These are phyloP conservation scores for Stichodactyla helianthus DNA, from an alignment of 64 coral and sea anemone genomes.

Conservation along the genomic window DNA sequence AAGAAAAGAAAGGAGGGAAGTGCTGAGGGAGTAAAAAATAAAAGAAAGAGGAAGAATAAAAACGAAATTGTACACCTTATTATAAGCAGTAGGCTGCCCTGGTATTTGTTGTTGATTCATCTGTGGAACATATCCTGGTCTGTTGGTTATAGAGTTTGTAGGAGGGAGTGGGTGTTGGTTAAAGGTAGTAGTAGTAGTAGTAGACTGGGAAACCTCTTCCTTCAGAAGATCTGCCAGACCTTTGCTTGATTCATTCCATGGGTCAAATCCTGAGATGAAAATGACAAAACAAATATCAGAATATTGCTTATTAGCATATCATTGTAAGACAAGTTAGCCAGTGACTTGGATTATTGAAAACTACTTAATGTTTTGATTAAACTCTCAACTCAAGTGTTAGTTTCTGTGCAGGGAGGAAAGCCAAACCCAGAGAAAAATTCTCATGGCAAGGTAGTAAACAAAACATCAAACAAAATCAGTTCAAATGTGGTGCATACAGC, in stretches of 20 bases:
- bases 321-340: too few species aligned
- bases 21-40: too few species aligned
- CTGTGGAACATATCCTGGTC: slow-evolving; percentile 6
- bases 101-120: slow-evolving; percentile 2
- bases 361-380: too few species aligned
- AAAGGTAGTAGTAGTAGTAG: slow-evolving; percentile 12
- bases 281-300: not conserved
- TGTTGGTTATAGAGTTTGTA: slow-evolving; percentile 2
- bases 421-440: too few species aligned
- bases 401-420: too few species aligned
- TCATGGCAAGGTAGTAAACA: too few species aligned
- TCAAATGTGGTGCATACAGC: not conserved
- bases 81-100: not conserved
- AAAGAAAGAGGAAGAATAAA: too few species aligned
- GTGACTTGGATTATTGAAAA: too few species aligned
- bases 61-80: not conserved
- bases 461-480: not conserved
- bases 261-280: slow-evolving; percentile 76
- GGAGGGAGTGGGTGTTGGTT: not conserved
- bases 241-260: slow-evolving; percentile 92
- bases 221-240: slow-evolving; percentile 80
- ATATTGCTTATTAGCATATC: too few species aligned
- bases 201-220: slow-evolving; percentile 44
- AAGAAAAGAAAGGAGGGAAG: too few species aligned
- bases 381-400: too few species aligned